Evolutionary conservation across 2,888 invertebrate genomes (phyloP).

Genomic region (Drosophila leonis): DNA sequence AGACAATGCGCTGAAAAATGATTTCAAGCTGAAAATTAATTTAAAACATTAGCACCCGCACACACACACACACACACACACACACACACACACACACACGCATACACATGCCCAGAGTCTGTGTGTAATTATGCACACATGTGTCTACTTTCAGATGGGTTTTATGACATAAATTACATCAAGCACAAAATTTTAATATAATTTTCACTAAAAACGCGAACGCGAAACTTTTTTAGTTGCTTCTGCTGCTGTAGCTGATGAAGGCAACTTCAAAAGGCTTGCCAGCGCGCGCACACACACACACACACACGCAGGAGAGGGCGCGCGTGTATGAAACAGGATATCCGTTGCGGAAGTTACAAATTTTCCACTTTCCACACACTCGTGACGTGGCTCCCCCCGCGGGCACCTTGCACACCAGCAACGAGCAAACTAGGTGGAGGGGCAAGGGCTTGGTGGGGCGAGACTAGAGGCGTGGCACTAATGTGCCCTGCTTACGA

Average conservation of each 20-base stretch:
- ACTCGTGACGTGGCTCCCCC: slow-evolving; percentile 51
- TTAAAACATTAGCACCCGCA: slow-evolving; percentile 61
- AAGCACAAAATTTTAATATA: slow-evolving; percentile 84
- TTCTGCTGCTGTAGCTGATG: slow-evolving; percentile 30
- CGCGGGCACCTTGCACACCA: slow-evolving; percentile 55
- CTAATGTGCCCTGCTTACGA: slow-evolving; percentile 79
- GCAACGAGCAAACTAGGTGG: neutral
- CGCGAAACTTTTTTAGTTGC: slow-evolving; percentile 72
- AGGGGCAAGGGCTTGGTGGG: neutral
- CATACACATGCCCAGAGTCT: slow-evolving; percentile 12
- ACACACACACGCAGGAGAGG: slow-evolving; percentile 28
- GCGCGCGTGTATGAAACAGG: slow-evolving; percentile 76
- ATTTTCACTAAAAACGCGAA: slow-evolving; percentile 84
- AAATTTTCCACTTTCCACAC: slow-evolving; percentile 82
- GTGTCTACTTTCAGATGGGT: slow-evolving; percentile 54
- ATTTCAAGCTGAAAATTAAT: slow-evolving; percentile 70
- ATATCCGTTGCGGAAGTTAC: slow-evolving; percentile 83
- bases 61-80: slow-evolving; percentile 16
- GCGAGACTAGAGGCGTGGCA: slow-evolving; percentile 40
- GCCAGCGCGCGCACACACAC: slow-evolving; percentile 24
- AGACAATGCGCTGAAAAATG: slow-evolving; percentile 53
- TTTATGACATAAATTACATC: slow-evolving; percentile 84
- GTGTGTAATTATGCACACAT: slow-evolving; percentile 62
- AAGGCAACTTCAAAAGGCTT: slow-evolving; percentile 51
- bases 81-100: slow-evolving; percentile 17